Evolutionary conservation across 2,113 vertebrate genomes (phyloP).

Genomic region (Manacus vitellinus): DNA sequence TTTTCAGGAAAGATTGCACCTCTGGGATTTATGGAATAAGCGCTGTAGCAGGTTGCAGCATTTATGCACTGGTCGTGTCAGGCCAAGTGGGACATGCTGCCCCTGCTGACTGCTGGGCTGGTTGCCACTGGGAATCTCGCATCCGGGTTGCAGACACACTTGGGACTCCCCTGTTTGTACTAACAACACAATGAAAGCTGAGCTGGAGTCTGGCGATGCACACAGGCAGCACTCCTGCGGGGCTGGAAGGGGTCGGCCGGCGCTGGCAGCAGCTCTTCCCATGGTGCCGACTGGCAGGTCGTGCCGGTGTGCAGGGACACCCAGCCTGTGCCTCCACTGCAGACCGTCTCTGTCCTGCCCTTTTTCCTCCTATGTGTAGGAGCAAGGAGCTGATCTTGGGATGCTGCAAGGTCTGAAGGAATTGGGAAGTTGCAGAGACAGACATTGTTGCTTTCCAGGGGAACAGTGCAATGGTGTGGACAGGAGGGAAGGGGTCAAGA

Average conservation of each 20-base stretch:
- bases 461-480: rapidly evolving
- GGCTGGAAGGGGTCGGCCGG: neutral
- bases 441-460: rapidly evolving
- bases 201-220: neutral
- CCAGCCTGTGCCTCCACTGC: neutral
- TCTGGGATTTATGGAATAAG: conserved; percentile 5
- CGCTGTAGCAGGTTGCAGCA: neutral
- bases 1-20: neutral
- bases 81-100: conserved; percentile 7
- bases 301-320: rapidly evolving
- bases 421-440: too few species aligned
- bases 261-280: neutral
- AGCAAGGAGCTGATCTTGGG: neutral
- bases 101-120: conserved; percentile 36
- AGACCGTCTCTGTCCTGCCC: neutral
- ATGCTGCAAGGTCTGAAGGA: neutral
- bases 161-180: conserved; percentile 35
- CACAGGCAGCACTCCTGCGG: neutral
- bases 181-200: neutral
- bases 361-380: neutral
- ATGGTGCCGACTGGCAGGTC: rapidly evolving
- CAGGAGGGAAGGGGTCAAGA: neutral
- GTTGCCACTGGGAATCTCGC: neutral
- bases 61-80: neutral
- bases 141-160: neutral